Percentiles rank a stretch among this genome's conserved stretches.
Evolutionary conservation across 2,797 vertebrate genomes (phyloP).

Genomic region (Intellagama lesueurii): DNA sequence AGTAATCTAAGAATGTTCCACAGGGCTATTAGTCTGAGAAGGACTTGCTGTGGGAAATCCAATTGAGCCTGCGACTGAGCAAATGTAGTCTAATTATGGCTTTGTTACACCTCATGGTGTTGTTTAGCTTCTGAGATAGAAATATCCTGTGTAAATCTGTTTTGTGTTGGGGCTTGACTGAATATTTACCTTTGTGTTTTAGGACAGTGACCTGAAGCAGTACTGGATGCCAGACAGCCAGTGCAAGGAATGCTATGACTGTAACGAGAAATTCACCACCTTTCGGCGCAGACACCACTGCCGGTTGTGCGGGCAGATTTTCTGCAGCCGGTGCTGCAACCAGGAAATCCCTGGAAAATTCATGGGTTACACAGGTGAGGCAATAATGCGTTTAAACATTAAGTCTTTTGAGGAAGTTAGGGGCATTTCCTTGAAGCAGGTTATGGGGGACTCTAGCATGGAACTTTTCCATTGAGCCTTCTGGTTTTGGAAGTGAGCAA

Average conservation of each 20-base stretch:
- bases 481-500: background rate
- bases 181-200: constrained; percentile 15
- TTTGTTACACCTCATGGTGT: background rate
- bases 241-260: constrained; percentile 98
- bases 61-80: constrained; percentile 22
- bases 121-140: background rate
- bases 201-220: constrained; percentile 99
- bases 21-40: constrained; percentile 2
- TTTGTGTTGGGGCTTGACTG: background rate
- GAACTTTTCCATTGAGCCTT: background rate
- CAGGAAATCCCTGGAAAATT: constrained; percentile 99
- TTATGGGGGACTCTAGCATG: no score
- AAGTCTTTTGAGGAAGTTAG: background rate
- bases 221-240: constrained; percentile 99
- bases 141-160: background rate
- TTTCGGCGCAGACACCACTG: constrained; percentile 97
- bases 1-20: background rate
- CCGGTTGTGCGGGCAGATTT: constrained; percentile 96
- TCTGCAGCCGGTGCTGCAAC: constrained; percentile 98
- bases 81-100: background rate
- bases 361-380: constrained; percentile 97
- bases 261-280: constrained; percentile 98
- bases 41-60: constrained; percentile 7
- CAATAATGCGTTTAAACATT: background rate
- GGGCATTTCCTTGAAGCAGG: background rate